Conservation (phyloP, 1,140 invertebrate species). For the Neuroterus valhalla region DNA sequence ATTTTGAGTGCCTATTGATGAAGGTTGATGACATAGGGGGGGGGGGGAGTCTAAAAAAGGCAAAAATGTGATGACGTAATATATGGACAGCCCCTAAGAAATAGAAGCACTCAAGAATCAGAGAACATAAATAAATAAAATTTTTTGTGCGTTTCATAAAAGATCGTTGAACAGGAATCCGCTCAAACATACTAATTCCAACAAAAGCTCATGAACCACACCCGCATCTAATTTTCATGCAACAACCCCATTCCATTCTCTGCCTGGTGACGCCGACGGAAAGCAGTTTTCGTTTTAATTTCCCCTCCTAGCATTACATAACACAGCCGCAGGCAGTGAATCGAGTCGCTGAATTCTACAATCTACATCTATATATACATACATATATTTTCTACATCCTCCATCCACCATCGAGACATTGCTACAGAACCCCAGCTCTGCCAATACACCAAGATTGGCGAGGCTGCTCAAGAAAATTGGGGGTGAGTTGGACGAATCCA, state of each 20-base stretch:
- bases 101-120: too few relatives aligned
- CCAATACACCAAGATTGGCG: slow-evolving; percentile 11
- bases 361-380: neutral
- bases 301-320: slow-evolving; percentile 9
- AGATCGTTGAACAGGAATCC: too few relatives aligned
- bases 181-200: too few relatives aligned
- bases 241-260: neutral
- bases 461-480: neutral
- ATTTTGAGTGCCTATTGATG: too few relatives aligned
- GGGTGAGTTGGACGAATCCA: slow-evolving; percentile 5
- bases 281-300: slow-evolving; percentile 13
- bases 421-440: neutral
- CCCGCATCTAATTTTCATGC: slow-evolving; percentile 1
- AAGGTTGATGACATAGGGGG: too few relatives aligned
- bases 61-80: too few relatives aligned
- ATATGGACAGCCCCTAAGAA: too few relatives aligned
- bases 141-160: too few relatives aligned
- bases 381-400: neutral
- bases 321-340: slow-evolving; percentile 3
- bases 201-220: neutral
- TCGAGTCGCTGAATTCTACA: neutral
- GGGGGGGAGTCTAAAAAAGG: too few relatives aligned
- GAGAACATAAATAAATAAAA: too few relatives aligned
- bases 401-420: neutral
- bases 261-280: slow-evolving; percentile 3